Evolutionary conservation across 2,888 invertebrate species (phyloP).

Genomic region (Agriotes lineatus): DNA sequence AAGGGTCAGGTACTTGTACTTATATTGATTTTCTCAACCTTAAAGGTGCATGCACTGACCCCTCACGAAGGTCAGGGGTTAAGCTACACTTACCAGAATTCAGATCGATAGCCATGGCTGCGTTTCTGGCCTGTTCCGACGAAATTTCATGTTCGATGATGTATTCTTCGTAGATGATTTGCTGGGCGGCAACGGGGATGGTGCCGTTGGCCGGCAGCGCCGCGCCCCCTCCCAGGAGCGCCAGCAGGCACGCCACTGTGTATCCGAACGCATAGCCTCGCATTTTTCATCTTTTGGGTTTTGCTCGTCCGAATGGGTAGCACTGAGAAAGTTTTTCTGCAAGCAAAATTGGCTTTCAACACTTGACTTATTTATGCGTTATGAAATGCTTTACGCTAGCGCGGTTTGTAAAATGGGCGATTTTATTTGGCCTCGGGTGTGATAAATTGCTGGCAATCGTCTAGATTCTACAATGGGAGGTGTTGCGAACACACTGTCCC

Average conservation of each 20-base stretch:
- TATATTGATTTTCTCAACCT: not conserved
- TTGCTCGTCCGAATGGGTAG: not conserved
- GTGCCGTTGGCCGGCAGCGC: constrained; percentile 19
- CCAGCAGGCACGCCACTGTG: constrained; percentile 47
- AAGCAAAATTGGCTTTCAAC: not conserved
- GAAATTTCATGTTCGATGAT: constrained; percentile 75
- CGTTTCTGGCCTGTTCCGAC: constrained; percentile 70
- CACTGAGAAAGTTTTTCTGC: not conserved
- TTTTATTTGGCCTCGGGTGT: no score
- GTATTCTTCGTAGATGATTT: constrained; percentile 70
- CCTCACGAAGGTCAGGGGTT: constrained; percentile 3
- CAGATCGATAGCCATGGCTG: constrained; percentile 67
- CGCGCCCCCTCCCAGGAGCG: constrained; percentile 28
- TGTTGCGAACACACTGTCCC: no score
- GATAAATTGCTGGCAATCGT: no score
- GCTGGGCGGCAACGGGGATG: constrained; percentile 52
- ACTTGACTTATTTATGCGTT: not conserved
- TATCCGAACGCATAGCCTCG: constrained; percentile 46
- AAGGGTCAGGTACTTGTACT: no score
- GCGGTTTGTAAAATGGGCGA: no score
- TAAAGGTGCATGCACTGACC: not conserved
- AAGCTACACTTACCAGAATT: constrained; percentile 63
- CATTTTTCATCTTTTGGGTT: constrained; percentile 50
- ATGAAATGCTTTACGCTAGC: constrained; percentile 14
- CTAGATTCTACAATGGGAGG: no score